These are phyloP conservation scores for Pempheris klunzingeri DNA, from an alignment of 2,797 vertebrate species.

Conservation along the genomic window DNA sequence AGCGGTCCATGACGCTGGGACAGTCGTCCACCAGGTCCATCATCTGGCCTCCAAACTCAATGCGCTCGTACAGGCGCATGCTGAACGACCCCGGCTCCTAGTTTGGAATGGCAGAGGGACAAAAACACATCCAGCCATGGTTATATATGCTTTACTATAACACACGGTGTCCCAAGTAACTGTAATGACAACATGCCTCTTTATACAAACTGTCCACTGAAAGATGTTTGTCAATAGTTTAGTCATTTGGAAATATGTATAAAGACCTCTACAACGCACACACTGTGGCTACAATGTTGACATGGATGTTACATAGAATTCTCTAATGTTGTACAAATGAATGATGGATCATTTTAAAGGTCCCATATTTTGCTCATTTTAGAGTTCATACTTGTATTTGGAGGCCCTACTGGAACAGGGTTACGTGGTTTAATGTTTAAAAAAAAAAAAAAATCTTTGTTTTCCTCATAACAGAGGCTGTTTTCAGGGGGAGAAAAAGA, in stretches of 20 bases:
- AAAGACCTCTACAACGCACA: slow-evolving; percentile 2
- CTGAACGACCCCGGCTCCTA: slow-evolving; percentile 64
- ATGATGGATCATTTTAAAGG: not conserved
- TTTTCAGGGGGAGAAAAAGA: too few species aligned
- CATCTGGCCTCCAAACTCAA: slow-evolving; percentile 82
- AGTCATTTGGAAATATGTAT: not conserved
- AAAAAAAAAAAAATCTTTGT: too few species aligned
- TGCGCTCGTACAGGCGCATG: slow-evolving; percentile 77
- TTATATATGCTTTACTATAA: not conserved
- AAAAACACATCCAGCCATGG: not conserved
- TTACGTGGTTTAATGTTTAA: too few species aligned
- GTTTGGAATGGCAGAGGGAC: not conserved
- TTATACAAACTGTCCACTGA: not conserved
- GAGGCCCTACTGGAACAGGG: too few species aligned
- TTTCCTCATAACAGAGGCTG: too few species aligned
- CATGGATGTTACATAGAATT: not conserved
- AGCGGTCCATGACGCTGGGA: slow-evolving; percentile 77
- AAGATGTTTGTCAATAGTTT: not conserved
- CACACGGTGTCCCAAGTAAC: not conserved
- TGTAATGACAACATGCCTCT: not conserved
- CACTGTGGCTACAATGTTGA: too few species aligned
- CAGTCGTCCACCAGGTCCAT: slow-evolving; percentile 83
- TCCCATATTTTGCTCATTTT: too few species aligned
- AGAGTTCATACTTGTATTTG: too few species aligned
- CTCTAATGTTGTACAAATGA: not conserved